These are phyloP conservation scores for Chloroceryle aenea DNA, from an alignment of 2,113 vertebrate genomes.

Conservation along the genomic window DNA sequence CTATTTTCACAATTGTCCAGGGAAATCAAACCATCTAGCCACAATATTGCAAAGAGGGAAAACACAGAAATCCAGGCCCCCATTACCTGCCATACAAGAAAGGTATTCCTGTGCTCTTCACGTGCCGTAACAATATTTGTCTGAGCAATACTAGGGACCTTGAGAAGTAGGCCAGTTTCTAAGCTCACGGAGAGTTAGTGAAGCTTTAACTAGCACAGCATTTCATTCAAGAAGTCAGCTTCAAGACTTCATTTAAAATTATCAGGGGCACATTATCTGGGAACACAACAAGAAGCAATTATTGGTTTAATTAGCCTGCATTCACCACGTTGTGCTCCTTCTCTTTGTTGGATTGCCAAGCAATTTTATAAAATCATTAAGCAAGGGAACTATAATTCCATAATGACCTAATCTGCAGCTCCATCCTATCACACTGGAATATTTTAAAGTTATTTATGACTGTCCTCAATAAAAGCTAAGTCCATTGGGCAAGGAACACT, in stretches of 20 bases:
- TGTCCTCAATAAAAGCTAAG: conserved; percentile 74
- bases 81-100: not conserved
- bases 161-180: conserved; percentile 74
- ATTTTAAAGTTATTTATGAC: conserved; percentile 83
- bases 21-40: not conserved
- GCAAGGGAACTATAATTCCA: conserved; percentile 82
- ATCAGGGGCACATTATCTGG: conserved; percentile 84
- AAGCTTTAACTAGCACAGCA: conserved; percentile 68
- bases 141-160: conserved; percentile 6
- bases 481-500: conserved; percentile 62
- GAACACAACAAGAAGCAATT: conserved; percentile 83
- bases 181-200: conserved; percentile 21
- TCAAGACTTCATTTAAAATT: conserved; percentile 82
- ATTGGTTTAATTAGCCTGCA: conserved; percentile 85
- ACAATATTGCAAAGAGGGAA: not conserved
- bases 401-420: conserved; percentile 78
- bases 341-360: conserved; percentile 83
- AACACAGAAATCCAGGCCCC: not conserved
- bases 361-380: conserved; percentile 85
- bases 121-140: not conserved
- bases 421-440: conserved; percentile 76
- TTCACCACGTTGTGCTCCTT: conserved; percentile 75
- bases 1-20: conserved; percentile 29
- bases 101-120: not conserved
- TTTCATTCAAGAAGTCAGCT: conserved; percentile 74